Evolutionary conservation across 2,113 vertebrate species (phyloP), one percentile per base, ranked within the genome.

Genomic region (Anseranas semipalmata): DNA sequence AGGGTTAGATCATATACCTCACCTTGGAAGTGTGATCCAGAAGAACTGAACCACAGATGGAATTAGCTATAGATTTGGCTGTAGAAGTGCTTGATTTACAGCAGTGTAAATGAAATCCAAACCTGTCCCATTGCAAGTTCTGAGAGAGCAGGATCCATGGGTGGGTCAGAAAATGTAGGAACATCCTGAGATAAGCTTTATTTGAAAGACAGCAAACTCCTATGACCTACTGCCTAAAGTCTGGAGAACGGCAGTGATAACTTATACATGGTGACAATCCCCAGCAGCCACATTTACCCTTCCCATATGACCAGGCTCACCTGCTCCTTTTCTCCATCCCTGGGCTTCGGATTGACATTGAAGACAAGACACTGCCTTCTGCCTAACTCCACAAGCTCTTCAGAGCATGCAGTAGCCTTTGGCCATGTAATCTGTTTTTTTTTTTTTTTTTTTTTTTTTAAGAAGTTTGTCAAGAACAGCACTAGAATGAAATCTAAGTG

Each of bases 91-190:
- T 90, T 48, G 27, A 45, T 76, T 73, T 77, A 77, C 3, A 79
- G 33, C 53, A 66, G 20, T 4, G 4, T 32, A 60, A 94, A 70
- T 60, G 20, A 58, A 48, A 48, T 78, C 32, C 37, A 81, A 50
- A 81, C 24, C 7, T 45, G 6, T 76, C 19, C 39, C 19, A 4
- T 24, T 70, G 37, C 16, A 41, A 4, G 0, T 0, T 60, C 39
- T 65, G 80, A 71, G 53, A 66, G 13, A n/a, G 10, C 3, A 48
- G 45, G 7, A 65, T 39, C 27, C 33, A 30, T 27, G 20, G 9
- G 3, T 65, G 6, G 18, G 12, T 62, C 48, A 73, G 59, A 88
- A 70, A 83, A 9, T 24, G 6, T 6, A 70, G 41, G 19, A 84
- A 5, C 17, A 73, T n/a, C 12, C 67, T 45, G 32, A 73, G 52